Evolutionary conservation across 2,888 invertebrate genomes (phyloP).

Genomic region (Cheilosia impressa): DNA sequence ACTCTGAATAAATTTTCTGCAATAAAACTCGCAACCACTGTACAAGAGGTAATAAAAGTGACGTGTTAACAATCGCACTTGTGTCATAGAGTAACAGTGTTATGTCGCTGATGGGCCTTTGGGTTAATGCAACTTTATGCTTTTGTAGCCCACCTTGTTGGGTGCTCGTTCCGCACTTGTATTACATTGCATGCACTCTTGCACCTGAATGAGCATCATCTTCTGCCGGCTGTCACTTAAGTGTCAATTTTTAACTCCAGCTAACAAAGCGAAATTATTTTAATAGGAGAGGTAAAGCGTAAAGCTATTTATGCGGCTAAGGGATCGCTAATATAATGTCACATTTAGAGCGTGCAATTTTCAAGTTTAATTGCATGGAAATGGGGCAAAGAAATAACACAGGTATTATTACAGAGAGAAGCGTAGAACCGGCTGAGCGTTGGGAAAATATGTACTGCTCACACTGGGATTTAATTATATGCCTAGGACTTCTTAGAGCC

Average conservation of each 20-base stretch:
- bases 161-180: constrained; percentile 32
- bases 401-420: too few species aligned
- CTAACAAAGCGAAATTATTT: constrained; percentile 28
- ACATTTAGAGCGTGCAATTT: constrained; percentile 44
- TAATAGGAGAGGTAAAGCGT: constrained; percentile 20
- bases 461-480: too few species aligned
- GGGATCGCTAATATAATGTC: not conserved
- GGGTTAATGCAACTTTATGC: not conserved
- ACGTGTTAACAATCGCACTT: not conserved
- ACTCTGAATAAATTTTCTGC: too few species aligned
- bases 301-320: not conserved
- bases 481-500: too few species aligned
- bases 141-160: not conserved
- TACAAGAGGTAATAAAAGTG: not conserved
- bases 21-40: too few species aligned
- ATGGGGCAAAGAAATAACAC: constrained; percentile 2
- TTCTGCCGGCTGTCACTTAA: constrained; percentile 23
- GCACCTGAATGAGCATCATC: constrained; percentile 20
- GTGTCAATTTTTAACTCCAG: constrained; percentile 38
- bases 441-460: too few species aligned
- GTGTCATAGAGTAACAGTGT: constrained; percentile 6
- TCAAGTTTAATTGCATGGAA: constrained; percentile 24
- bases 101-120: not conserved
- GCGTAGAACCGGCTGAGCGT: too few species aligned
- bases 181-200: constrained; percentile 30